These are phyloP conservation scores for Pelmatolapia mariae DNA, from an alignment of 2,113 vertebrate species.

Conservation along the genomic window DNA sequence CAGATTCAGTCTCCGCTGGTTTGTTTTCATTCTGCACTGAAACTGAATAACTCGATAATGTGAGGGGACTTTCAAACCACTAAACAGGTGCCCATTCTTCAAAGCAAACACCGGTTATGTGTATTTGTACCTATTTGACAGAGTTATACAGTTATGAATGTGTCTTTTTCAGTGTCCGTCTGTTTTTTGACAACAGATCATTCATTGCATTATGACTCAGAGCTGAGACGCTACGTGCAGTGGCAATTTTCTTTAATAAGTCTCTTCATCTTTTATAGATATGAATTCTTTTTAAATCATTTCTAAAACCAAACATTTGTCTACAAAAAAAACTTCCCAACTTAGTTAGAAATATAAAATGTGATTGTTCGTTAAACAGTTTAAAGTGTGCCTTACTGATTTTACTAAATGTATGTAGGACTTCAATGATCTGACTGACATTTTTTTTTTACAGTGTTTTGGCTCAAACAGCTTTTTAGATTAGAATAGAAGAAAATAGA, in stretches of 20 bases:
- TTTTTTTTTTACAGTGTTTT: background rate
- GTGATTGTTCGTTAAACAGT: background rate
- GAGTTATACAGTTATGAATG: background rate
- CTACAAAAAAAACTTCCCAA: background rate
- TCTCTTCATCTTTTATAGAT: background rate
- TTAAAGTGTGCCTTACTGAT: background rate
- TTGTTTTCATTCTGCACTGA: background rate
- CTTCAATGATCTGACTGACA: background rate
- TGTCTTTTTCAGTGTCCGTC: background rate
- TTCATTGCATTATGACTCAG: background rate
- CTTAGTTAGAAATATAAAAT: background rate
- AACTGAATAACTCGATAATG: background rate
- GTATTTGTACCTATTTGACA: background rate
- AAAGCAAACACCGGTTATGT: background rate
- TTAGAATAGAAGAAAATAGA: background rate
- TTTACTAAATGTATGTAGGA: too few relatives aligned
- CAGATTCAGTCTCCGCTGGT: background rate
- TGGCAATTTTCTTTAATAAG: background rate
- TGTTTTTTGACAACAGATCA: background rate
- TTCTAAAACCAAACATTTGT: background rate
- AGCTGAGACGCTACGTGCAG: background rate
- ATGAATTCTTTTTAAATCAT: background rate
- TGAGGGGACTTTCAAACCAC: background rate
- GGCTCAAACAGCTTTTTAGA: background rate
- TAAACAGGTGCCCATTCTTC: background rate